Conservation (phyloP, 2,797 vertebrate genomes). For the Schizothorax lantsangensis region DNA sequence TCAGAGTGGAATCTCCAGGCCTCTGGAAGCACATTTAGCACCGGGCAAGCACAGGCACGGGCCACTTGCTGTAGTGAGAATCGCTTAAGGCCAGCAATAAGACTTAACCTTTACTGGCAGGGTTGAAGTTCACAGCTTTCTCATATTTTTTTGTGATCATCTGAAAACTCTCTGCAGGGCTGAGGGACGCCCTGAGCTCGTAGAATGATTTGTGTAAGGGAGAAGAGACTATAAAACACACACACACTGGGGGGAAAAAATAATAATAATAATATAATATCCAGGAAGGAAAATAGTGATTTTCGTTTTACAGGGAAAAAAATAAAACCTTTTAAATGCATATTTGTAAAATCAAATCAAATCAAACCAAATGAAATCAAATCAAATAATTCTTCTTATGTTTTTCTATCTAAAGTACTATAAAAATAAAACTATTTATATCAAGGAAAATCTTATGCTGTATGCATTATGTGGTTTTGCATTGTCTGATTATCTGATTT, state of each 20-base stretch:
- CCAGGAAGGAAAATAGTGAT: background rate
- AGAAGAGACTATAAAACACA: constrained; percentile 57
- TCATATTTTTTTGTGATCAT: constrained; percentile 67
- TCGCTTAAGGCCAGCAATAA: constrained; percentile 69
- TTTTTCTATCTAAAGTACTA: background rate
- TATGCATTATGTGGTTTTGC: no score
- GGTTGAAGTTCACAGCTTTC: constrained; percentile 64
- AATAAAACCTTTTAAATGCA: background rate
- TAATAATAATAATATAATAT: background rate
- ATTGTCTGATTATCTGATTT: no score
- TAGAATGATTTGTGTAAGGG: constrained; percentile 50
- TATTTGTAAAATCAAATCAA: background rate
- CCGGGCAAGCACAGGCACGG: constrained; percentile 68
- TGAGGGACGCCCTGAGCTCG: constrained; percentile 52
- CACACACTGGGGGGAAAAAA: background rate
- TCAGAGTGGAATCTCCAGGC: constrained; percentile 60
- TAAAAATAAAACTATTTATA: background rate
- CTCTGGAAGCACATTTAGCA: constrained; percentile 55
- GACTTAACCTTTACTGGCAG: constrained; percentile 60
- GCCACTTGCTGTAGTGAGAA: constrained; percentile 50
- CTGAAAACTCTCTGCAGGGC: constrained; percentile 60
- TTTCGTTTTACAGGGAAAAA: background rate
- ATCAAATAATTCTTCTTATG: background rate
- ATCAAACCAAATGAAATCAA: background rate
- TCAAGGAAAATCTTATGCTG: no score